Evolutionary conservation across 2,797 vertebrate species (phyloP).

Genomic region (Molossus alvarezi): DNA sequence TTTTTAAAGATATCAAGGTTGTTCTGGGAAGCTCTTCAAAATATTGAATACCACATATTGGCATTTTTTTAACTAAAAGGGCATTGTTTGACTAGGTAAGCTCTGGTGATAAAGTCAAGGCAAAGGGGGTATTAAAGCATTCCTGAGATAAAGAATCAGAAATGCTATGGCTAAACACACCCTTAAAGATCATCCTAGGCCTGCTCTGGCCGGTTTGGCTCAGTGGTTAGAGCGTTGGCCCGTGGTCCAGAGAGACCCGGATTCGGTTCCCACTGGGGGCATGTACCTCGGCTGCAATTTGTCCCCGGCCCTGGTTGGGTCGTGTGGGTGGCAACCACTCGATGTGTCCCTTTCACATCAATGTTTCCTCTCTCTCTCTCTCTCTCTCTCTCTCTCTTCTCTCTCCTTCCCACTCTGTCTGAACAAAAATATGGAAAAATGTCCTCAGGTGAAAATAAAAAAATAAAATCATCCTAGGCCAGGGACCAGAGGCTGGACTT

Average conservation of each 20-base stretch:
- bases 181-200: not conserved
- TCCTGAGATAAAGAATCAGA: not conserved
- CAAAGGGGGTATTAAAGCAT: not conserved
- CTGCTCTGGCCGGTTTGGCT: not conserved
- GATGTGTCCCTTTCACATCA: too few relatives aligned
- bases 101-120: not conserved
- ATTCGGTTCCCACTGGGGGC: too few relatives aligned
- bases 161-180: not conserved
- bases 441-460: too few relatives aligned
- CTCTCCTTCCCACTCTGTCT: too few relatives aligned
- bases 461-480: not conserved
- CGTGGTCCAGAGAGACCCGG: too few relatives aligned
- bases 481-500: not conserved
- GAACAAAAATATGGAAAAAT: too few relatives aligned
- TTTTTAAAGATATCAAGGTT: constrained; percentile 10
- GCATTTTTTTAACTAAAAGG: not conserved
- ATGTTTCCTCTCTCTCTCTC: too few relatives aligned
- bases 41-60: not conserved
- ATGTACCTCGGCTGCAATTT: too few relatives aligned
- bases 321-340: too few relatives aligned
- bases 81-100: not conserved
- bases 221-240: too few relatives aligned
- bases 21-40: not conserved
- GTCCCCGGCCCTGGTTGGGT: too few relatives aligned
- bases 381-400: too few relatives aligned